Percentiles rank a stretch among this genome's conserved stretches.
Conservation (phyloP, 2,888 invertebrate species). For the Vanessa cardui region DNA sequence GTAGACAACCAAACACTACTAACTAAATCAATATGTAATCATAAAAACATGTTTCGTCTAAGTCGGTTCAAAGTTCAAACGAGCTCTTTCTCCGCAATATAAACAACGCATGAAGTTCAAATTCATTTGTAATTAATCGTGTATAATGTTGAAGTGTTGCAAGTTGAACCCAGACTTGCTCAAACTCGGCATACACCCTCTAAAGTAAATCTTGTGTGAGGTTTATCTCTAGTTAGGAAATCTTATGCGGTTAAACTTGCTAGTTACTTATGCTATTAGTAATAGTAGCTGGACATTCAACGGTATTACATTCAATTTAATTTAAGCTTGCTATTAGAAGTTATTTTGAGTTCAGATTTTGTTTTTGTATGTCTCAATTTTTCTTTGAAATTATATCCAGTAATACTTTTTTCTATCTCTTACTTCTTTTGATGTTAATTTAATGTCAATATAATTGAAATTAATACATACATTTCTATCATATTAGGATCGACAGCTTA, state of each 20-base stretch:
- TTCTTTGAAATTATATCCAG: no score
- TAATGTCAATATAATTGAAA: no score
- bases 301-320: not conserved
- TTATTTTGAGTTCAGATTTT: no score
- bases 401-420: no score
- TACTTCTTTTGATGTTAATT: no score
- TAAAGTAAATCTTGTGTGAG: constrained; percentile 8
- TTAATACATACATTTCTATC: no score
- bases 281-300: not conserved
- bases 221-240: constrained; percentile 8
- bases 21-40: not conserved
- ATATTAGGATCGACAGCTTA: no score
- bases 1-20: no score
- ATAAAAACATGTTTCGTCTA: not conserved
- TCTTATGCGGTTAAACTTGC: constrained; percentile 7
- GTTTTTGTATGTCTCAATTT: no score
- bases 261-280: constrained; percentile 8
- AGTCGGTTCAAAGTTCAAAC: not conserved
- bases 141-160: not conserved
- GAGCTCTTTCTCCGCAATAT: no score
- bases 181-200: constrained; percentile 5
- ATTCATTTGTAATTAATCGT: constrained; percentile 1
- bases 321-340: not conserved
- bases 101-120: not conserved
- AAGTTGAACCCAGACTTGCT: not conserved